phyloP scores from a whole-genome alignment of 2,113 vertebrate genomes.

The Podarcis muralis region DNA sequence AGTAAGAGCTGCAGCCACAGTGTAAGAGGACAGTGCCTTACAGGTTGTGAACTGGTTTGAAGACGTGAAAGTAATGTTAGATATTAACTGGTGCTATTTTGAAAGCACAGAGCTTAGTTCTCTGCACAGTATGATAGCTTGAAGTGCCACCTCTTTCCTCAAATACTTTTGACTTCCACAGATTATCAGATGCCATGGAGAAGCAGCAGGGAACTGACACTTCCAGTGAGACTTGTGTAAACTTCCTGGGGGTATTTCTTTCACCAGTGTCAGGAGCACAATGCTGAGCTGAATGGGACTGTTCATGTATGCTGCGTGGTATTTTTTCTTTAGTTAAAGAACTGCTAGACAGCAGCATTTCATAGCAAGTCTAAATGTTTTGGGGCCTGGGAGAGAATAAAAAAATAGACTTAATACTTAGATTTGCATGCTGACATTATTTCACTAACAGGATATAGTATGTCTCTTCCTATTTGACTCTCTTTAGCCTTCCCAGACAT shows the following conservation, averaged over 20 bases:
- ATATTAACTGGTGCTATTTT: neutral
- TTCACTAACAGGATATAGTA: neutral
- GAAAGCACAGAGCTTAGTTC: neutral
- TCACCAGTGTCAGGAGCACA: neutral
- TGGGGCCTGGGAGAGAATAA: neutral
- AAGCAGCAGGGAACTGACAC: neutral
- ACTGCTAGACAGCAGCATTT: neutral
- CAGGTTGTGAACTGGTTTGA: neutral
- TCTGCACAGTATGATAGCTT: neutral
- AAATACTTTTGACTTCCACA: neutral
- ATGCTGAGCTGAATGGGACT: neutral
- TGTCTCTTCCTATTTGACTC: neutral
- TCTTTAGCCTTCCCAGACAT: neutral
- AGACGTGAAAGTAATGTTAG: neutral
- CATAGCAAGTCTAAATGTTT: neutral
- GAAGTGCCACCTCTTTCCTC: neutral
- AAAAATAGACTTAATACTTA: neutral
- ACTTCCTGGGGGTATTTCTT: neutral
- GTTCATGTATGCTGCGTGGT: neutral
- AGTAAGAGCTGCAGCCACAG: neutral
- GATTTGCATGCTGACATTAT: neutral
- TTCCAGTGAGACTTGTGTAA: neutral
- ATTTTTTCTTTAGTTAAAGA: neutral
- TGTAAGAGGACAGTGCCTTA: neutral
- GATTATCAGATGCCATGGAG: neutral